phyloP scores from a whole-genome alignment of 2,888 invertebrate species.

The Drosophila melanosoma region DNA sequence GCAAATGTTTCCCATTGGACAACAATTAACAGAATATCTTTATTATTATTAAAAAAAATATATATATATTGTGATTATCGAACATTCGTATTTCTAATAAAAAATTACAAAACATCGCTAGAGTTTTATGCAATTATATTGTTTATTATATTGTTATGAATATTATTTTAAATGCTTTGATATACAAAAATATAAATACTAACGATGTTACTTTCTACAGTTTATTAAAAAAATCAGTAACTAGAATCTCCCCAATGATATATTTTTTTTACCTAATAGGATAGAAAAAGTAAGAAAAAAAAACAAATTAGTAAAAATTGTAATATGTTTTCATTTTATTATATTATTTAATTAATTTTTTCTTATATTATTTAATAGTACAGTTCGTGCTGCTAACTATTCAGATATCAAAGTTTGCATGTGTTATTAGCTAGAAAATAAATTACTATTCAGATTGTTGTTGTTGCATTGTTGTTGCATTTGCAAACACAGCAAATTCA shows the following conservation, averaged over 20 bases:
- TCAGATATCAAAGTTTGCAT: not conserved
- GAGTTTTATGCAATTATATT: not conserved
- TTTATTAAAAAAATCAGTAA: not conserved
- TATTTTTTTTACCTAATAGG: not conserved
- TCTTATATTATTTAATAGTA: not conserved
- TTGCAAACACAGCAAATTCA: conserved; percentile 53
- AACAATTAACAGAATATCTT: not conserved
- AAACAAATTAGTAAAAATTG: not conserved
- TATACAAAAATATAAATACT: not conserved
- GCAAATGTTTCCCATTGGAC: not conserved
- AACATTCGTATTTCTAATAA: too few species aligned
- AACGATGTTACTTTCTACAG: not conserved
- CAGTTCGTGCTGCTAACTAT: conserved; percentile 9
- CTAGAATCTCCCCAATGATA: not conserved
- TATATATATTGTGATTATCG: not conserved
- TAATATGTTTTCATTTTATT: not conserved
- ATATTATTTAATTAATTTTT: not conserved
- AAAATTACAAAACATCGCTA: not conserved
- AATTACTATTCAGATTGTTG: conserved; percentile 17
- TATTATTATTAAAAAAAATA: not conserved
- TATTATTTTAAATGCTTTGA: not conserved
- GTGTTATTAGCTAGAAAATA: not conserved
- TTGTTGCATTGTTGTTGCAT: conserved; percentile 41
- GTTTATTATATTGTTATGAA: not conserved
- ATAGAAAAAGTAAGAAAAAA: not conserved